phyloP scores from a whole-genome alignment of 2,113 vertebrate species.

The Fulica atra region DNA sequence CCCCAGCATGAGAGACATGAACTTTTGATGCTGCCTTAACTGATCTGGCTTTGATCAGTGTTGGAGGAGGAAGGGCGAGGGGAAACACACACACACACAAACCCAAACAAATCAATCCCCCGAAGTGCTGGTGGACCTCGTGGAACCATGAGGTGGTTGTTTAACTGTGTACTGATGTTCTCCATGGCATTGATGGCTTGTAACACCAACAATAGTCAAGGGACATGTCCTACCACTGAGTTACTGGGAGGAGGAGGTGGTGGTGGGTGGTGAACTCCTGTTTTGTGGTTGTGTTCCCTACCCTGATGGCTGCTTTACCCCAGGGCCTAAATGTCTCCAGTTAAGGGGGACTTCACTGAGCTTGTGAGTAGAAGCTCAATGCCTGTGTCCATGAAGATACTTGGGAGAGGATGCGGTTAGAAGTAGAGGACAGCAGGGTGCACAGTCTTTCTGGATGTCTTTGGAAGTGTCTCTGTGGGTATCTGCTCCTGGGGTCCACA shows the following conservation, averaged over 20 bases:
- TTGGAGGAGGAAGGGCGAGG: not conserved
- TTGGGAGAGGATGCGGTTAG: not conserved
- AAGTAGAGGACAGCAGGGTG: not conserved
- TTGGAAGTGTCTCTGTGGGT: not conserved
- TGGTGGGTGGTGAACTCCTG: rapidly evolving
- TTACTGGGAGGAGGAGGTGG: not conserved
- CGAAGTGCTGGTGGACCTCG: not conserved
- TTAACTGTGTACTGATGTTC: not conserved
- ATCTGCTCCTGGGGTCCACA: not conserved
- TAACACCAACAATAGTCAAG: not conserved
- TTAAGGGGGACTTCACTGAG: not conserved
- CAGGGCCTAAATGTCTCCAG: rapidly evolving
- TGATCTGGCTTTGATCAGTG: conserved; percentile 61
- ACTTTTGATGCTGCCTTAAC: conserved; percentile 50
- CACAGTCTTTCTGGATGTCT: not conserved
- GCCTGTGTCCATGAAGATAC: not conserved
- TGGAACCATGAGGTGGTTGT: not conserved
- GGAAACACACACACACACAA: not conserved
- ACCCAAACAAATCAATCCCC: conserved; percentile 20
- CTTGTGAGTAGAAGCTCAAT: not conserved
- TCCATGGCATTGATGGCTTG: not conserved
- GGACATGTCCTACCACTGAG: rapidly evolving
- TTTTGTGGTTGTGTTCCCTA: not conserved
- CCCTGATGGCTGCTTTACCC: not conserved
- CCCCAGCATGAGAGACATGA: conserved; percentile 10